phyloP scores from a whole-genome alignment of 2,888 invertebrate species.

The Liposcelis brunnea region DNA sequence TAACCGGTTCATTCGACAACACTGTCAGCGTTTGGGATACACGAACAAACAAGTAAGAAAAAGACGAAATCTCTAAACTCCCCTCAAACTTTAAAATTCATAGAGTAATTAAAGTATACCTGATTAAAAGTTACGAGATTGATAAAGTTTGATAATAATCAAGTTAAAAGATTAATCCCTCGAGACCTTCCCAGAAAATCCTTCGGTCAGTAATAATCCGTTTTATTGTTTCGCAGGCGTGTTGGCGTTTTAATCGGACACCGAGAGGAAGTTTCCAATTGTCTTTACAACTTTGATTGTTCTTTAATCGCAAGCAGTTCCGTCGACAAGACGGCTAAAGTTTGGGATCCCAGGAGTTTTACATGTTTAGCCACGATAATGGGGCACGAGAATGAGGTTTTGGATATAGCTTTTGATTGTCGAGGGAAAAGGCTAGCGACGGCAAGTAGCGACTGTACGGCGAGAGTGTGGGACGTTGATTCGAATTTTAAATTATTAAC shows the following conservation, averaged over 20 bases:
- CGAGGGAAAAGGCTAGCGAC: constrained; percentile 54
- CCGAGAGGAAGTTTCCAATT: constrained; percentile 47
- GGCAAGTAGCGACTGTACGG: constrained; percentile 56
- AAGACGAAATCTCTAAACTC: not conserved
- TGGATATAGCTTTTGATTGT: constrained; percentile 61
- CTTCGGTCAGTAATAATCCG: no score
- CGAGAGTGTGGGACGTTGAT: constrained; percentile 46
- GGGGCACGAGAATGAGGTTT: constrained; percentile 48
- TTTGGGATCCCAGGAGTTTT: constrained; percentile 48
- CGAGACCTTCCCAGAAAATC: no score
- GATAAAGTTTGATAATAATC: constrained; percentile 2
- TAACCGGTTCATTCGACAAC: constrained; percentile 66
- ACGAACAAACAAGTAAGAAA: constrained; percentile 38
- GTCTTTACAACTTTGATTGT: constrained; percentile 49
- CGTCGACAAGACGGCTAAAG: constrained; percentile 46
- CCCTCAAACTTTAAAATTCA: no score
- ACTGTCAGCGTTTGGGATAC: constrained; percentile 61
- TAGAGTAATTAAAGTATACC: not conserved
- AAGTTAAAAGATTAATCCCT: not conserved
- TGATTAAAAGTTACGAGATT: constrained; percentile 7
- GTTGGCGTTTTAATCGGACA: constrained; percentile 42
- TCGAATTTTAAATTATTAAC: constrained; percentile 37
- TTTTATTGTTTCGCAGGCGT: no score
- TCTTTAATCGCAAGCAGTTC: constrained; percentile 50
- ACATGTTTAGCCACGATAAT: constrained; percentile 38